Conservation (phyloP, 23 tunicate genomes). For the Aplidium turbinatum region DNA sequence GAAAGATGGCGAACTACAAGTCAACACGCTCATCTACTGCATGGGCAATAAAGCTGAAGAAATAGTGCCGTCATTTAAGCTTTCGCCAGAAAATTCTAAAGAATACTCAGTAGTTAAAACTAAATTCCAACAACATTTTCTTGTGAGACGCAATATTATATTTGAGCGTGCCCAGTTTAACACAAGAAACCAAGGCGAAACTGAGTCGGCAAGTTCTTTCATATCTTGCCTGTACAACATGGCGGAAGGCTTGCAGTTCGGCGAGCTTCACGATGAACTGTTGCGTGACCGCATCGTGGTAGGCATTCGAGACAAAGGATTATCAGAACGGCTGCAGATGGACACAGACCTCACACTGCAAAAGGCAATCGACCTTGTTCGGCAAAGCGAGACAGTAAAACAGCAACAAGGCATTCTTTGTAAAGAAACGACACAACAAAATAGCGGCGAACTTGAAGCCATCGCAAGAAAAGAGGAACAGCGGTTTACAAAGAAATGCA, state of each 20-base stretch:
- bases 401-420: neutral
- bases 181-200: conserved; percentile 8
- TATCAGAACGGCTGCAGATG: conserved; percentile 38
- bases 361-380: conserved; percentile 7
- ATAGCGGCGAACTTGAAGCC: neutral
- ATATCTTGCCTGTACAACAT: conserved; percentile 4
- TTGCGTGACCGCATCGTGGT: conserved; percentile 18
- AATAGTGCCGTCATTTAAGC: conserved; percentile 10
- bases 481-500: neutral
- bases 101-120: conserved; percentile 6
- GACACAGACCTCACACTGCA: conserved; percentile 15
- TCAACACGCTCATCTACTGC: conserved; percentile 8
- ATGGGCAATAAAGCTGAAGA: conserved; percentile 23
- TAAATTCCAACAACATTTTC: conserved; percentile 7
- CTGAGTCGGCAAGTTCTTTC: conserved; percentile 13
- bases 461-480: neutral
- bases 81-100: neutral
- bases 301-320: neutral
- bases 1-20: conserved; percentile 8
- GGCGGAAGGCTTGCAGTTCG: conserved; percentile 11
- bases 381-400: conserved; percentile 21
- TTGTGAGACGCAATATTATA: conserved; percentile 8
- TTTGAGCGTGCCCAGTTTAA: conserved; percentile 28
- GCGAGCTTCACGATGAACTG: conserved; percentile 21
- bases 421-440: neutral